These are phyloP conservation scores for Tautogolabrus adspersus DNA, from an alignment of 2,113 vertebrate genomes.

Conservation along the genomic window DNA sequence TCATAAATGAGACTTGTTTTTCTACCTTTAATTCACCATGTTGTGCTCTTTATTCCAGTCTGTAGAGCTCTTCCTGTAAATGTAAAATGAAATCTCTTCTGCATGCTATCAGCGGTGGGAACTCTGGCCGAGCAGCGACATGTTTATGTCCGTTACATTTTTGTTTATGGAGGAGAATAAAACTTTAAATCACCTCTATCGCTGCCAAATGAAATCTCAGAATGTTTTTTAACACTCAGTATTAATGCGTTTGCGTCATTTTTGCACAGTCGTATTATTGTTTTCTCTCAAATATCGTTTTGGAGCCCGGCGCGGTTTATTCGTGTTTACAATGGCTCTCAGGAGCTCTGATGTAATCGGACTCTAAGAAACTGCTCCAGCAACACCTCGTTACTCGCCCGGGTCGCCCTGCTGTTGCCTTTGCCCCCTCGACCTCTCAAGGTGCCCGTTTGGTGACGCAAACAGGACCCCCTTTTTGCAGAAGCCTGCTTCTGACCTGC, in stretches of 20 bases:
- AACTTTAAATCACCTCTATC: constrained; percentile 55
- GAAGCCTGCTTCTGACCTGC: background rate
- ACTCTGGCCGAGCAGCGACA: constrained; percentile 31
- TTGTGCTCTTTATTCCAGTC: background rate
- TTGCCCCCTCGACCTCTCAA: constrained; percentile 62
- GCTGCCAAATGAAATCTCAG: constrained; percentile 66
- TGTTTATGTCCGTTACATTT: constrained; percentile 55
- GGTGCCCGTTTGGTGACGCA: constrained; percentile 69
- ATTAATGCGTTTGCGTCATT: constrained; percentile 61
- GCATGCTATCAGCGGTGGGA: constrained; percentile 27
- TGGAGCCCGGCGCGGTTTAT: constrained; percentile 40
- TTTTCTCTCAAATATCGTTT: constrained; percentile 64
- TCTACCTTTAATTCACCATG: background rate
- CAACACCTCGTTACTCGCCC: constrained; percentile 82
- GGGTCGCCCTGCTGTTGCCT: constrained; percentile 67
- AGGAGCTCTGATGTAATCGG: constrained; percentile 76
- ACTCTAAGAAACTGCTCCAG: constrained; percentile 75
- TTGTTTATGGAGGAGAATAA: constrained; percentile 59
- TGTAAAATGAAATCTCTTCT: background rate
- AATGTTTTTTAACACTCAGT: constrained; percentile 46
- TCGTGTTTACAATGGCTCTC: constrained; percentile 73
- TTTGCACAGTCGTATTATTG: constrained; percentile 61
- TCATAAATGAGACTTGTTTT: too few relatives aligned
- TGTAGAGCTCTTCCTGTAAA: background rate
- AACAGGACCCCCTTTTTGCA: constrained; percentile 35